phyloP scores from a whole-genome alignment of 1,140 invertebrate species.

The Oryzaephilus surinamensis region DNA sequence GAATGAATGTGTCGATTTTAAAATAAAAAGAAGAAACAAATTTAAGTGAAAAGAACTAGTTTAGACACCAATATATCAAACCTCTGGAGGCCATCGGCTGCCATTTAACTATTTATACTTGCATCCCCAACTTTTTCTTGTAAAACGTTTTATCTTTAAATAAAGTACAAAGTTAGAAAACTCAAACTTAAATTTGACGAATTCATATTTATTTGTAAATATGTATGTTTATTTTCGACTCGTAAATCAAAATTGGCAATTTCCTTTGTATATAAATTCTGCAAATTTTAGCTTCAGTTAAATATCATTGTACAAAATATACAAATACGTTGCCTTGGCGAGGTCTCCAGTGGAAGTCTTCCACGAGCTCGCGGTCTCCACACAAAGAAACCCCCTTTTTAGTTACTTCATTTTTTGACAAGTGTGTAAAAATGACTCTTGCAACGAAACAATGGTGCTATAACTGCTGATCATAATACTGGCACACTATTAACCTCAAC shows the following conservation, averaged over 20 bases:
- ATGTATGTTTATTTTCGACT: too few relatives aligned
- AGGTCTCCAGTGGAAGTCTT: constrained; percentile 35
- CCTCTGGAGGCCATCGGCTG: constrained; percentile 19
- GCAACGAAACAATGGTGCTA: constrained; percentile 37
- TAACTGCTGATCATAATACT: constrained; percentile 26
- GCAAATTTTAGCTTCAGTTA: background rate
- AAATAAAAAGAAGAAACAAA: constrained; percentile 25
- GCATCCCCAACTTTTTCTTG: background rate
- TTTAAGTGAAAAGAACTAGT: constrained; percentile 12
- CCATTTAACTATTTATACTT: constrained; percentile 8
- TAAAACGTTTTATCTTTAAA: background rate
- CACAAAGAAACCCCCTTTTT: too few relatives aligned
- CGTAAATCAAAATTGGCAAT: too few relatives aligned
- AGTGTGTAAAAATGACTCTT: constrained; percentile 17
- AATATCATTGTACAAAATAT: constrained; percentile 1
- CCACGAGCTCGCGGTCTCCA: constrained; percentile 26
- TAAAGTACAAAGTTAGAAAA: background rate
- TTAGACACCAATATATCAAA: constrained; percentile 12
- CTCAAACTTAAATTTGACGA: background rate
- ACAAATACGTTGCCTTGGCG: constrained; percentile 19
- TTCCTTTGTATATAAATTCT: too few relatives aligned
- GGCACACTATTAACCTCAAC: too few relatives aligned
- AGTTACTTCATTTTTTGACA: too few relatives aligned
- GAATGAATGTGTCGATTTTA: constrained; percentile 12
- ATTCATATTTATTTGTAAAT: too few relatives aligned